Percentiles rank a stretch among this genome's conserved stretches.
phyloP scores from a whole-genome alignment of 2,797 vertebrate genomes.

The Lutjanus argentimaculatus region DNA sequence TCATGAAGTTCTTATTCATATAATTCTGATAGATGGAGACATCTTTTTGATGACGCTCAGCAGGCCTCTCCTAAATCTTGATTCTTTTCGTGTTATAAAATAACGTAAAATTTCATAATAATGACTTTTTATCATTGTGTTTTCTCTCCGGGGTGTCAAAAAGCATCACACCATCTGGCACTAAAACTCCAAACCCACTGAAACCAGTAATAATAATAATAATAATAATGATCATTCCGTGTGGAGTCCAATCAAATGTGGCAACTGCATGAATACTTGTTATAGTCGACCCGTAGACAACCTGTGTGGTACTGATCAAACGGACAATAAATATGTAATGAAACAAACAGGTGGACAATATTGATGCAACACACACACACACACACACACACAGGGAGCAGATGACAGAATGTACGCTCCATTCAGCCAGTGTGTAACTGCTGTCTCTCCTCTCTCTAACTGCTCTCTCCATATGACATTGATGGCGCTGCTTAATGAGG shows the following conservation, averaged over 20 bases:
- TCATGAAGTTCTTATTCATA: neutral
- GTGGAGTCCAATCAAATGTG: conserved; percentile 12
- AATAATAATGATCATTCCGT: neutral
- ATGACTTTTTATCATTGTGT: neutral
- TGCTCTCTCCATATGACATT: conserved; percentile 39
- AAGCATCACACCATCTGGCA: conserved; percentile 36
- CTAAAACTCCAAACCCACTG: conserved; percentile 2
- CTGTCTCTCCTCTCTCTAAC: conserved; percentile 30
- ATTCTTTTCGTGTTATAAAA: conserved; percentile 20
- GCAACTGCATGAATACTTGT: neutral
- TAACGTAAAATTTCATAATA: conserved; percentile 11
- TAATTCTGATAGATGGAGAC: neutral
- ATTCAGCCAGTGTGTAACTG: conserved; percentile 33
- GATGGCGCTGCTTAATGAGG: conserved; percentile 43
- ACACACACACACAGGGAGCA: conserved; percentile 3
- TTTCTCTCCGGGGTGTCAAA: conserved; percentile 23
- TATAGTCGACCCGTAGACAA: conserved; percentile 1
- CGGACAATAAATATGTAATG: conserved; percentile 10
- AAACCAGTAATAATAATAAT: conserved; percentile 8
- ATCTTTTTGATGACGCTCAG: conserved; percentile 4
- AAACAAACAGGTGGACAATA: conserved; percentile 29
- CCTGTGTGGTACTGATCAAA: conserved; percentile 26
- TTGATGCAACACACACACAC: neutral
- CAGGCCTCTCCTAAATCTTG: conserved; percentile 1
- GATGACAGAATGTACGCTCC: conserved; percentile 15